phyloP scores from a whole-genome alignment of 2,888 invertebrate genomes.

The Sericinus montela region DNA sequence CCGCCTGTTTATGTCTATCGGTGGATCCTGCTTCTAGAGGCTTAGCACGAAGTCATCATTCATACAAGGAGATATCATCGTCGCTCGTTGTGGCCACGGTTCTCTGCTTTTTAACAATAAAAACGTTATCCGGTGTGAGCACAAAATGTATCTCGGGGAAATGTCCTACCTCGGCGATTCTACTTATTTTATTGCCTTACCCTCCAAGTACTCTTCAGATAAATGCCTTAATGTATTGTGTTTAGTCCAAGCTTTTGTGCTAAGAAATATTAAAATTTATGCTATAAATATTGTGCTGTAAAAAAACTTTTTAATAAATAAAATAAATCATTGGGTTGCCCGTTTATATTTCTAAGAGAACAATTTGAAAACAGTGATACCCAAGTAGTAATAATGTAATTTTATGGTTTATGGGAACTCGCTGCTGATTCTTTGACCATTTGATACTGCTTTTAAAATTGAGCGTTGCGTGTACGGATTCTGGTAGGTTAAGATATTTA shows the following conservation, averaged over 20 bases:
- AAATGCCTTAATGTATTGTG: slow-evolving; percentile 19
- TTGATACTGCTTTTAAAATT: no score
- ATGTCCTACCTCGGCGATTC: slow-evolving; percentile 38
- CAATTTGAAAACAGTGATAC: no score
- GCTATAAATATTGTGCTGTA: no score
- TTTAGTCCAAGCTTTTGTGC: slow-evolving; percentile 5
- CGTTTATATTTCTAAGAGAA: no score
- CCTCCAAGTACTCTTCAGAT: slow-evolving; percentile 24
- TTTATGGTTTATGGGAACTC: no score
- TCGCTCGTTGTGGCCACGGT: slow-evolving; percentile 67
- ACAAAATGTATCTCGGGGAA: slow-evolving; percentile 68
- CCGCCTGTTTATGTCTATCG: slow-evolving; percentile 57
- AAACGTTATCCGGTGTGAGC: slow-evolving; percentile 70
- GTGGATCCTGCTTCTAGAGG: slow-evolving; percentile 61
- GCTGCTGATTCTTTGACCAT: no score
- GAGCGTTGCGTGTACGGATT: no score
- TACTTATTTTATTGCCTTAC: slow-evolving; percentile 41
- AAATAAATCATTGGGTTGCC: no score
- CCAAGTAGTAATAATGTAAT: no score
- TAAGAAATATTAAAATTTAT: slow-evolving; percentile 15
- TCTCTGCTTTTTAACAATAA: slow-evolving; percentile 76
- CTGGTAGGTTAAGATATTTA: no score
- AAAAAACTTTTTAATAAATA: no score
- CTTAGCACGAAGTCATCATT: slow-evolving; percentile 78
- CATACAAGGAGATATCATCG: slow-evolving; percentile 77